Base-by-base conservation (phyloP, 2,113 vertebrate species). In the Myotis brandtii region DNA sequence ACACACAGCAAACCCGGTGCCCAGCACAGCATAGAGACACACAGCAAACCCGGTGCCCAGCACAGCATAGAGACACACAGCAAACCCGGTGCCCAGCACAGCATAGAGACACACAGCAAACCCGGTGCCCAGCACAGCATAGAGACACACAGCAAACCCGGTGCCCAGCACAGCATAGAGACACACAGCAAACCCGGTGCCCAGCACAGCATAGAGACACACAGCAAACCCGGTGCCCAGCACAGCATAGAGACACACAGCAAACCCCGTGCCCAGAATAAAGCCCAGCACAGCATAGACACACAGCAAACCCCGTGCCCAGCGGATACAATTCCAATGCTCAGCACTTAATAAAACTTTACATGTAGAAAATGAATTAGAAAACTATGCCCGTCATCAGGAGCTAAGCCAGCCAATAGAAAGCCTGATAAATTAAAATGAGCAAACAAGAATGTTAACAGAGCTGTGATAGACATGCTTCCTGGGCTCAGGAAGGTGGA, bases 371-470 rank as follows among this genome's bases (percentile, higher is more conserved):
- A 90, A 79, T 30, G 8, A 80, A 43, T 70, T n/a, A 79, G 52
- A 32, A 56, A 79, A 90, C 17, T 27, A 50, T 48, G 18, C 18
- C 40, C 59, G 48, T 52, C 56, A 77, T 48, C 43, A 59, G 48
- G 59, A 79, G 64, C 16, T 52, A 80, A 72, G 79, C 54, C 27
- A 89, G 79, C 52, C 40, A 85, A 64, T 20, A 79, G 83, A 72
- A 84, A 93, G 89, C 18, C 46, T 79, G 17, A 79, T 23, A 50
- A 37, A 84, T 76, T 70, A 70, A 79, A 89, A 92, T 88, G 25
- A 92, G 6, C 62, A 69, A 83, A 43, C 1, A 43, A 50, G 9
- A 52, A 23, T 54, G 34, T 79, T 80, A 30, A 83, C 79, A 91
- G 18, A 56, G n/a, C 21, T 88, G 8, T 67, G 48, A 56, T 66